Evolutionary conservation across 2,888 invertebrate genomes (phyloP), one percentile per base, ranked within the genome.

Genomic region (Oxycera nigricornis): DNA sequence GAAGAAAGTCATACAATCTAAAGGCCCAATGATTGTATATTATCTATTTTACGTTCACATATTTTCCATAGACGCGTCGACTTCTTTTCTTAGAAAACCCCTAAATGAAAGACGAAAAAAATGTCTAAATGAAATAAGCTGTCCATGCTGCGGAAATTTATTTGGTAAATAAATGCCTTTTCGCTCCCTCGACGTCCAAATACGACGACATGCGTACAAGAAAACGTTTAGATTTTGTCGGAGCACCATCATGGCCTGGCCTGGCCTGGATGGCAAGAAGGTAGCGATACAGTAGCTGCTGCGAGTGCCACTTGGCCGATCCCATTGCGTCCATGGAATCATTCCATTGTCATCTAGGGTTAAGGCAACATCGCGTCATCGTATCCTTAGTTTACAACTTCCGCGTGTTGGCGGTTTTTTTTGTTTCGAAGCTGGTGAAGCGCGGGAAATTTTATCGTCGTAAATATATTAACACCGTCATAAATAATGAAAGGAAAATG

Each of bases 311-410:
- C 46, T 46, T 46, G 35, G 50, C 28, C 50, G 24, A 59, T 52
- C 31, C 30, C 31, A 65, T 28, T 73, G 73, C n/a, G n/a, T n/a
- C n/a, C n/a, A n/a, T 46, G 11, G 46, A 46, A n/a, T 72, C 74
- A 74, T 55, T 65, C 50, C 61, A 65, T 61, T 61, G 74, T 72
- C 62, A 74, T 74, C 70, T 57, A 65, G 65, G 65, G 61, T 70
- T 50, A 50, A 72, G 59, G 57, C 74, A 50, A 65, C 62, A 74
- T 30, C 62, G 41, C 65, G 65, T 74, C 55, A 72, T 57, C 57
- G 35, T 62, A 39, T 55, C 55, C 55, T 14, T 20, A n/a, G 3
- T 62, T 62, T 62, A 35, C 35, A n/a, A 55, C 35, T 35, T 35
- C 35, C 35, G 62, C 62, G 62, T 62, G 62, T 22, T 22, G 20